Base-by-base conservation (phyloP, 2,888 invertebrate species). In the Phlogophora meticulosa region DNA sequence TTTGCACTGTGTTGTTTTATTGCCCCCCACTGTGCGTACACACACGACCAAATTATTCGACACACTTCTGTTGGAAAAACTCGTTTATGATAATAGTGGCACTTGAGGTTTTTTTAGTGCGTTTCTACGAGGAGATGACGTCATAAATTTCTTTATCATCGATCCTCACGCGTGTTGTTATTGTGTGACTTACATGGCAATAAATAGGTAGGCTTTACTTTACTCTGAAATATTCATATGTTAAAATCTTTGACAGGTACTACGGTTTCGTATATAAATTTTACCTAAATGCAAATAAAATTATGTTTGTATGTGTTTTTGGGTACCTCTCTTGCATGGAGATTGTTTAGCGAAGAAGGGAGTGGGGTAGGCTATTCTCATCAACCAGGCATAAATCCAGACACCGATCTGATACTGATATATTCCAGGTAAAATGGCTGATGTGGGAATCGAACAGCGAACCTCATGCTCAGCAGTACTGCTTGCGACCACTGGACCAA, bases 1-100 rank as follows among this genome's bases (percentile, higher is more conserved):
- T 84, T 82, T 80, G 75, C 85, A 82, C 79, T 87, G 87, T 83
- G 86, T 81, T 86, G 84, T 87, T 91, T 90, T 89, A 89, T 87
- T 85, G 82, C 78, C 85, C 78, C 85, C 88, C 86, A 85, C 81
- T 83, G 82, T 84, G 82, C 80, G 84, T 82, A 80, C 72, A 83
- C 81, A 81, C 84, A 83, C 85, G 80, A 88, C 82, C 81, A 84
- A 86, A 88, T 90, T 88, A 87, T 88, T 85, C 82, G 80, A 76
- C 67, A 61, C 58, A 65, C 43, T 78, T 57, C 70, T 62, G 63
- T 70, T 67, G 48, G 70, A 76, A 76, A 71, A 67, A 22, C 65
- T 72, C 62, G 52, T 70, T 48, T 62, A 67, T 57, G 46, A 55
- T 61, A 38, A 65, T 63, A 68, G 70, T 68, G 67, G 40, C 76